Evolutionary conservation across 2,888 invertebrate species (phyloP).

Genomic region (Zygogramma bicolorata): DNA sequence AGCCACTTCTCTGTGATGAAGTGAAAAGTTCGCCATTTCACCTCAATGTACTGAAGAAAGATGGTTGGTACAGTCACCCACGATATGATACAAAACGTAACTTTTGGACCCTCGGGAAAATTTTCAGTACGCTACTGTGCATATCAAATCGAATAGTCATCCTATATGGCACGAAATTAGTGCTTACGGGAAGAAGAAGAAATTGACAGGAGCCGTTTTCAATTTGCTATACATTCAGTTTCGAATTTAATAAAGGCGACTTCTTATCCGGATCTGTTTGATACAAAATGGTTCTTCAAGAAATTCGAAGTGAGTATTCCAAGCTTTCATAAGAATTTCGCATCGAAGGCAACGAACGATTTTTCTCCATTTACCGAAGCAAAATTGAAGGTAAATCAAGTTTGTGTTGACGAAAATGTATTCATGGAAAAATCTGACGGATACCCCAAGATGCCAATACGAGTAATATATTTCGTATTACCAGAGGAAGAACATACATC

Average conservation of each 20-base stretch:
- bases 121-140: slow-evolving; percentile 5
- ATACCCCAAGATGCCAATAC: neutral
- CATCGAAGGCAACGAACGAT: neutral
- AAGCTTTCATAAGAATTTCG: slow-evolving; percentile 8
- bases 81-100: too few relatives aligned
- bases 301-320: slow-evolving; percentile 3
- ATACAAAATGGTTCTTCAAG: slow-evolving; percentile 8
- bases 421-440: neutral
- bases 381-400: neutral
- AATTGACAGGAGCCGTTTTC: slow-evolving; percentile 33
- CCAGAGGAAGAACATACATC: too few relatives aligned
- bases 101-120: too few relatives aligned
- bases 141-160: slow-evolving; percentile 17
- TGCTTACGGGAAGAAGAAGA: slow-evolving; percentile 14
- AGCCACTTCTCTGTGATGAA: too few relatives aligned
- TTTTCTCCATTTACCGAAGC: neutral
- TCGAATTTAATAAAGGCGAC: slow-evolving; percentile 35
- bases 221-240: slow-evolving; percentile 35
- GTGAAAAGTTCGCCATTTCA: too few relatives aligned
- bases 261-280: slow-evolving; percentile 23
- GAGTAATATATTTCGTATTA: neutral
- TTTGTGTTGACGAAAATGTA: neutral
- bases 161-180: slow-evolving; percentile 14
- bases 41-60: neutral
- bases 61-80: neutral